These are phyloP conservation scores for Hephaestus fuliginosus DNA, from an alignment of 2,797 vertebrate species.

Conservation along the genomic window DNA sequence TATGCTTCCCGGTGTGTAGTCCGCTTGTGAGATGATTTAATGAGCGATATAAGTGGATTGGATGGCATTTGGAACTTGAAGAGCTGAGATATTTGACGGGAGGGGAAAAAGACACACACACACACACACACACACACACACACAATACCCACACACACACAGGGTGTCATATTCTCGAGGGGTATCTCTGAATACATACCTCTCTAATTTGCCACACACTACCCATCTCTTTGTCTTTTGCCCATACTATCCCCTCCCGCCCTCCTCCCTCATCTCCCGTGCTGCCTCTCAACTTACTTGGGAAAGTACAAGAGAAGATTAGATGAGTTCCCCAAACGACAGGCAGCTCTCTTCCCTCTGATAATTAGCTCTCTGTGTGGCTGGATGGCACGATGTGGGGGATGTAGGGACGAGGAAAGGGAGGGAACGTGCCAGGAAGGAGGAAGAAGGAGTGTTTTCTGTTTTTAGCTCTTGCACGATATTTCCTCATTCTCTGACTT, in stretches of 20 bases:
- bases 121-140: slow-evolving; percentile 16
- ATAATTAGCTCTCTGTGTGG: slow-evolving; percentile 58
- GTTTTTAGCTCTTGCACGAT: slow-evolving; percentile 16
- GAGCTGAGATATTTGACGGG: slow-evolving; percentile 14
- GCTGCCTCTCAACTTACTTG: slow-evolving; percentile 16
- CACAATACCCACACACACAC: slow-evolving; percentile 1
- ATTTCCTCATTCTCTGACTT: slow-evolving; percentile 1
- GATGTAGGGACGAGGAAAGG: neutral
- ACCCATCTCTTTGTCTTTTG: slow-evolving; percentile 4
- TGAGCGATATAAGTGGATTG: slow-evolving; percentile 43
- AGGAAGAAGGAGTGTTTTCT: neutral
- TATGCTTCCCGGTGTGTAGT: slow-evolving; percentile 51
- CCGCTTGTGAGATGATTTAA: slow-evolving; percentile 57
- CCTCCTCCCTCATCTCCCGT: neutral
- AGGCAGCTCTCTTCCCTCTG: slow-evolving; percentile 49
- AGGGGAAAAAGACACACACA: slow-evolving; percentile 13
- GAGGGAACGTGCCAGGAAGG: slow-evolving; percentile 1
- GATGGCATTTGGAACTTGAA: slow-evolving; percentile 37
- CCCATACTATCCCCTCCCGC: neutral
- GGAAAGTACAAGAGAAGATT: slow-evolving; percentile 45
- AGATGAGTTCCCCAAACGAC: slow-evolving; percentile 49
- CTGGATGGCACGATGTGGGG: slow-evolving; percentile 16
- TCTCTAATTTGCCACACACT: slow-evolving; percentile 16
- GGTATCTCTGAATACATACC: slow-evolving; percentile 8
- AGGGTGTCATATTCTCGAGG: neutral